Percentiles rank a stretch among this genome's conserved stretches.
phyloP scores from a whole-genome alignment of 2,888 invertebrate species.

The Liodrosophila aerea region DNA sequence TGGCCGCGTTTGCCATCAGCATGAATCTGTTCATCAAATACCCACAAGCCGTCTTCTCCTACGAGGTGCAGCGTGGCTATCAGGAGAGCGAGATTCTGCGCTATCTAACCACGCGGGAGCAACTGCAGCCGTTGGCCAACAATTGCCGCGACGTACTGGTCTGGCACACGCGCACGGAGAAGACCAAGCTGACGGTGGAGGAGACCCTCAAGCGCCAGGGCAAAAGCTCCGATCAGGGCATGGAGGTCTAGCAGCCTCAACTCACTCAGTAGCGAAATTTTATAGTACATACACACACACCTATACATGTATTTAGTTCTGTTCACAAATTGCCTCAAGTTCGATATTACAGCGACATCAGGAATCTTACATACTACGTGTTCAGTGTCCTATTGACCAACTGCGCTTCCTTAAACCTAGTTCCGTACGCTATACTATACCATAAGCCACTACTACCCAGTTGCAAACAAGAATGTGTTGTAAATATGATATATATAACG shows the following conservation, averaged over 20 bases:
- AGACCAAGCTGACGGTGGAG: slow-evolving; percentile 90
- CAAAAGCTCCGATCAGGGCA: slow-evolving; percentile 84
- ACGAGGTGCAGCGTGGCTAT: slow-evolving; percentile 93
- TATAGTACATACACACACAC: too few relatives aligned
- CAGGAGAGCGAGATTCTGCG: slow-evolving; percentile 93
- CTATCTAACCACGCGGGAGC: slow-evolving; percentile 87
- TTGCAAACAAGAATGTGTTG: too few relatives aligned
- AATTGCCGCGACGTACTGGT: slow-evolving; percentile 97
- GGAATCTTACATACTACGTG: too few relatives aligned
- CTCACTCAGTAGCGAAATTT: too few relatives aligned
- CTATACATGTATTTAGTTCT: too few relatives aligned
- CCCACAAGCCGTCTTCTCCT: slow-evolving; percentile 90
- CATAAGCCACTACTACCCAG: too few relatives aligned
- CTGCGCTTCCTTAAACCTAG: too few relatives aligned
- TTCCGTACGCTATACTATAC: too few relatives aligned
- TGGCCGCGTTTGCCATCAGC: slow-evolving; percentile 98
- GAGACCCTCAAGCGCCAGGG: slow-evolving; percentile 84
- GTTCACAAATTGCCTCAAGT: too few relatives aligned
- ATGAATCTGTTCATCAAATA: slow-evolving; percentile 88
- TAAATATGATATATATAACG: too few relatives aligned
- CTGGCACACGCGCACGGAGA: slow-evolving; percentile 99
- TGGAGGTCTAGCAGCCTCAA: slow-evolving; percentile 84
- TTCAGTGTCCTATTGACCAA: too few relatives aligned
- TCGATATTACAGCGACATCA: too few relatives aligned
- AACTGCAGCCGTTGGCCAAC: slow-evolving; percentile 95